These are phyloP conservation scores for Drosophila diplacantha DNA, from an alignment of 2,888 invertebrate species.

Conservation along the genomic window DNA sequence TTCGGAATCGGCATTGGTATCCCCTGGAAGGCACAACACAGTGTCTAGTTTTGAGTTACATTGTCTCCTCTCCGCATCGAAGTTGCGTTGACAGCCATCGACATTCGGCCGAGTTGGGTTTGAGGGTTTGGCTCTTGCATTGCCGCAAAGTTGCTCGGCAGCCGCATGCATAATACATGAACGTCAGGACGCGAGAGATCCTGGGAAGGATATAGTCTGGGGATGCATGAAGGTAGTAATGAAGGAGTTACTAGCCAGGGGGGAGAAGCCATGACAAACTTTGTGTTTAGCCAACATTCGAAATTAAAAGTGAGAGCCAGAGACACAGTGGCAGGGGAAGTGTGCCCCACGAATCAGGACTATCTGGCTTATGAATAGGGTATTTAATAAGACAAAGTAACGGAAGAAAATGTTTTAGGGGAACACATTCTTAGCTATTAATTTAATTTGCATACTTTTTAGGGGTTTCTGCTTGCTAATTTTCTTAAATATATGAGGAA, in stretches of 20 bases:
- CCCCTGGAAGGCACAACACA: constrained; percentile 53
- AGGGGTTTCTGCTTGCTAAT: neutral
- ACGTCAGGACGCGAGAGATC: constrained; percentile 6
- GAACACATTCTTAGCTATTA: neutral
- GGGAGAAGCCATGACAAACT: constrained; percentile 61
- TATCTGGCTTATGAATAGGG: neutral
- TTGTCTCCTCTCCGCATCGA: constrained; percentile 64
- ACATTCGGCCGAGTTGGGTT: constrained; percentile 34
- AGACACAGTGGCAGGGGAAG: neutral
- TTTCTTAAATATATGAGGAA: neutral
- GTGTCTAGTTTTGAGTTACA: constrained; percentile 69
- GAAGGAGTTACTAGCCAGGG: constrained; percentile 1
- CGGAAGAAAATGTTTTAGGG: neutral
- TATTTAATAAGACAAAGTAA: neutral
- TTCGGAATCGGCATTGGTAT: constrained; percentile 2
- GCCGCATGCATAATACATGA: constrained; percentile 65
- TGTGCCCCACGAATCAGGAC: neutral
- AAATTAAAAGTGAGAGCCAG: constrained; percentile 47
- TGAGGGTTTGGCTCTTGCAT: constrained; percentile 40
- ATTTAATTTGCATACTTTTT: neutral
- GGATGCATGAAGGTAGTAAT: neutral
- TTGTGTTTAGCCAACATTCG: constrained; percentile 67
- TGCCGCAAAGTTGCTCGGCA: constrained; percentile 28
- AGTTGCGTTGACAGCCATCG: constrained; percentile 68
- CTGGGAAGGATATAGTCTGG: neutral